Base-by-base conservation (phyloP, 2,888 invertebrate genomes). In the Brachyopa scutellaris region DNA sequence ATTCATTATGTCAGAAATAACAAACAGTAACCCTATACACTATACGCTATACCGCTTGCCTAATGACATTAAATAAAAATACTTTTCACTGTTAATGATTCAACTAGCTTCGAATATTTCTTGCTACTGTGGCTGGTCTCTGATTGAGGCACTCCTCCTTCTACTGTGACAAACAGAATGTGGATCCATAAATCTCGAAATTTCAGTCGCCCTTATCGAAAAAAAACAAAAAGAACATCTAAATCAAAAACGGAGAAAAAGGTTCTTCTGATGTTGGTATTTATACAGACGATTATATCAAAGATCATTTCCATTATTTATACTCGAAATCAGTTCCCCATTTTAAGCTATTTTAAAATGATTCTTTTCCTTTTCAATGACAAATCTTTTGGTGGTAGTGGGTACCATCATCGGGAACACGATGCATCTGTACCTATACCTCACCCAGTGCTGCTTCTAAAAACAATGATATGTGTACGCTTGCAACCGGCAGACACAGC, bases 301-400 rank as follows among this genome's bases (percentile, higher is more conserved):
- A 19, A 29, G 23, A 38, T 42, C n/a, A n/a, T n/a, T n/a, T n/a
- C n/a, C 15, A 42, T 57, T 57, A 57, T 57, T 57, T 57, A 40
- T 26, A 40, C 40, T 26, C 38, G 57, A 15, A 29, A 31, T 29
- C 29, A 5, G 29, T 19, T 59, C 7, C 11, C 57, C 40, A 42
- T n/a, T n/a, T 40, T 42, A 29, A 26, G 23, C 26, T 40, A 26
- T 26, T 57, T 59, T 19, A 59, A 42, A n/a, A n/a, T n/a, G n/a
- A 59, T 31, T 59, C 42, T 17, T 59, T 19, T 2, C 9, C 17
- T 59, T 42, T 29, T 59, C 42, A 59, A 59, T 59, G 29, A 42
- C 29, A 42, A 40, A 59, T 19, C 31, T 31, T 19, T 42, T 19
- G 59, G 8, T 17, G 9, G 51, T 15, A 51, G 29, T 19, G 11